Conservation (phyloP, 2,113 vertebrate species). For the Nerophis lumbriciformis region DNA sequence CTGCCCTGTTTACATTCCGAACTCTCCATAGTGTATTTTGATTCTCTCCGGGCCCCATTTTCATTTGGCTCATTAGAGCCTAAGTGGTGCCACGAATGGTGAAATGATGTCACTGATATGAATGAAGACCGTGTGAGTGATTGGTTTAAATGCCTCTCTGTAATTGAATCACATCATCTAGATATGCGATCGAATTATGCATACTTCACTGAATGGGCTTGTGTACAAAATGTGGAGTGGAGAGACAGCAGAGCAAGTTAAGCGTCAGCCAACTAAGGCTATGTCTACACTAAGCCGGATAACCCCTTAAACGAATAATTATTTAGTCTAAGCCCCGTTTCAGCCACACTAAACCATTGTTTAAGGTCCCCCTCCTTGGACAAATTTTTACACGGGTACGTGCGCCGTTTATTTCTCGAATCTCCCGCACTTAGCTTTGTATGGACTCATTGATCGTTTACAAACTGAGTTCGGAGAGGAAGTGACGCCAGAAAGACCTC, state of each 20-base stretch:
- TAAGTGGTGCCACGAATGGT: conserved; percentile 70
- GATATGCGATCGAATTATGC: conserved; percentile 72
- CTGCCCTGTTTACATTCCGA: conserved; percentile 56
- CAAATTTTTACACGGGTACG: too few species aligned
- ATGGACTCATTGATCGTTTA: too few species aligned
- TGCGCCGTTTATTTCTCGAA: too few species aligned
- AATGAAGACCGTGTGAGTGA: conserved; percentile 66
- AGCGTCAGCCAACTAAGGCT: conserved; percentile 7
- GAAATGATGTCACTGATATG: conserved; percentile 69
- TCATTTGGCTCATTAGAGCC: conserved; percentile 67
- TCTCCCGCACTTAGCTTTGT: too few species aligned
- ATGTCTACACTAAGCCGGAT: too few species aligned
- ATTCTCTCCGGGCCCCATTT: conserved; percentile 38
- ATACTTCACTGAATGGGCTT: conserved; percentile 60
- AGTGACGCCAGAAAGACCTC: too few species aligned
- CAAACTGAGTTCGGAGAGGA: too few species aligned
- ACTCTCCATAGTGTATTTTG: conserved; percentile 45
- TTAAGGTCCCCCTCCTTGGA: too few species aligned
- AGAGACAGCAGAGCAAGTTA: background rate
- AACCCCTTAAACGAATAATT: too few species aligned
- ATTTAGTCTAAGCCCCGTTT: too few species aligned
- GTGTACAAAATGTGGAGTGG: conserved; percentile 36
- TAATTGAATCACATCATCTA: conserved; percentile 69
- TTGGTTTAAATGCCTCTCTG: conserved; percentile 69
- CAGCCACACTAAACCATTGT: too few species aligned